Conservation (phyloP, 2,113 vertebrate genomes). For the Crotophaga sulcirostris region DNA sequence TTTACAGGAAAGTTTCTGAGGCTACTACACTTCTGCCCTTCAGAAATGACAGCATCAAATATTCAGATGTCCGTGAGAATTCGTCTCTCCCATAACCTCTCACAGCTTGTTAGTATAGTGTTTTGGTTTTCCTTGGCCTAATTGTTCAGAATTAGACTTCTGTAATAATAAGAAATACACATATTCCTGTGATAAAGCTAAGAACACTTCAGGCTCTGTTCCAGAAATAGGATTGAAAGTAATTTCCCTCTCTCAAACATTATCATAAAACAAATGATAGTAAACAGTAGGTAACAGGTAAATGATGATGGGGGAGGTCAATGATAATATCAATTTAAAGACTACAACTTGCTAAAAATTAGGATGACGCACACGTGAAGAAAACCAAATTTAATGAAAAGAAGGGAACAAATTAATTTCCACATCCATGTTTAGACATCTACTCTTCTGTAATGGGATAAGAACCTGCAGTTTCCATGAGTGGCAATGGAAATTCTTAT, state of each 20-base stretch:
- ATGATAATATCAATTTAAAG: neutral
- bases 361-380: neutral
- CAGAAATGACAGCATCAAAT: neutral
- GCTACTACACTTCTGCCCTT: neutral
- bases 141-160: conserved; percentile 45
- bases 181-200: conserved; percentile 5
- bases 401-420: neutral
- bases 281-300: neutral
- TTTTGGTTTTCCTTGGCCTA: conserved; percentile 40
- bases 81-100: neutral
- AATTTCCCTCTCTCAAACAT: conserved; percentile 43
- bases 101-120: neutral
- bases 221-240: conserved; percentile 19
- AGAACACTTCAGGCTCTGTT: conserved; percentile 14
- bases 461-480: neutral
- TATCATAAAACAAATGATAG: conserved; percentile 51
- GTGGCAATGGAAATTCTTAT: neutral
- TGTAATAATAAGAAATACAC: conserved; percentile 19
- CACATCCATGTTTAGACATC: neutral
- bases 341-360: neutral
- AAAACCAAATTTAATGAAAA: conserved; percentile 16
- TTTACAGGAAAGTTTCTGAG: neutral
- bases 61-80: neutral
- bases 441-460: neutral
- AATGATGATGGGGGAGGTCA: neutral